Conservation (phyloP, 2,888 invertebrate genomes). For the Andrena marginata region DNA sequence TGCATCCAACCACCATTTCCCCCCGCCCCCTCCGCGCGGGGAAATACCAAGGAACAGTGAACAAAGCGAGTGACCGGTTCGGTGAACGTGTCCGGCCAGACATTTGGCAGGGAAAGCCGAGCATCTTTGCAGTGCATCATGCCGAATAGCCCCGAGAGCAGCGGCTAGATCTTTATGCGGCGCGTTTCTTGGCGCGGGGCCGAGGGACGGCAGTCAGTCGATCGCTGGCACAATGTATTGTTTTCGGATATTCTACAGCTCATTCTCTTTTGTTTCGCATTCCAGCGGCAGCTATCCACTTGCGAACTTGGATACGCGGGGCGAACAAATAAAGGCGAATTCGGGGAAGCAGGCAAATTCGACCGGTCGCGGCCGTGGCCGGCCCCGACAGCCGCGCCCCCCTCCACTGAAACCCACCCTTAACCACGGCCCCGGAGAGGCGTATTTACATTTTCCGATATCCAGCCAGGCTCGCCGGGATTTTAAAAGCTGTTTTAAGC, state of each 20-base stretch:
- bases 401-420: background rate
- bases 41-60: background rate
- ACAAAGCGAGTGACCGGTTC: slow-evolving; percentile 46
- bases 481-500: slow-evolving; percentile 65
- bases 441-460: slow-evolving; percentile 62
- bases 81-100: slow-evolving; percentile 46
- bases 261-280: slow-evolving; percentile 74
- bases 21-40: background rate
- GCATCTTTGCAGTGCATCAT: slow-evolving; percentile 61
- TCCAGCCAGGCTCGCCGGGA: slow-evolving; percentile 43
- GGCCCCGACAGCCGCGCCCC: background rate
- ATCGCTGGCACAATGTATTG: slow-evolving; percentile 76
- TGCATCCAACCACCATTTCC: background rate
- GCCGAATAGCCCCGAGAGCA: slow-evolving; percentile 46
- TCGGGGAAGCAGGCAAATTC: slow-evolving; percentile 5
- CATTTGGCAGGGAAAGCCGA: slow-evolving; percentile 68
- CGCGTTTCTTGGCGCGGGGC: slow-evolving; percentile 11
- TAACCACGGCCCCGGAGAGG: slow-evolving; percentile 2
- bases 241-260: slow-evolving; percentile 79
- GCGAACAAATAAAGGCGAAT: slow-evolving; percentile 54
- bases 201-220: slow-evolving; percentile 44
- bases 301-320: slow-evolving; percentile 48
- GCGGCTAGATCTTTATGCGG: slow-evolving; percentile 71
- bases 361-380: no score
- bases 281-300: slow-evolving; percentile 62